Base-by-base conservation (phyloP, 2,888 invertebrate genomes). In the Meloe dianella region DNA sequence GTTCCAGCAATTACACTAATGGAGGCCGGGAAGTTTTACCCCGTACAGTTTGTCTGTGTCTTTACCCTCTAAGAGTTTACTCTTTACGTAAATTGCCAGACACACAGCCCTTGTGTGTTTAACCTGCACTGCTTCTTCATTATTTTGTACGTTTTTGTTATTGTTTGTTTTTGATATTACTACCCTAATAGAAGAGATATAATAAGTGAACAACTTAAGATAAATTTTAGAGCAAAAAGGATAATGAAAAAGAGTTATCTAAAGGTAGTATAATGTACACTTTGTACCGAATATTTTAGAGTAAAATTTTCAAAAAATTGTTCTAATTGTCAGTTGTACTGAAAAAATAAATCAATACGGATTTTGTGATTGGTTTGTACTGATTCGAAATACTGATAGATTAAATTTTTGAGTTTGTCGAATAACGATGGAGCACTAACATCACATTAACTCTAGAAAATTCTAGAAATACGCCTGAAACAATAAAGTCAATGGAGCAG, bases 1-100 rank as follows among this genome's bases (percentile, higher is more conserved):
- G 58, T 65, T 63, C 35, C 63, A 66, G 57, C 67, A 67, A 67
- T 67, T 67, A 67, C 59, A 61, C 67, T 67, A 67, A 67, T 67
- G 67, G 67, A 64, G 47, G 27, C 47, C 47, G 60, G 66, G 30
- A 41, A 60, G 17, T 60, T 60, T 9, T 41, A 41, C 38, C 4
- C 20, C 12, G 35, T 47, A 47, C 58, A 20, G 3, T n/a, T n/a
- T 29, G 35, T 24, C 47, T 32, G 32, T 10, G 30, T 57, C 41
- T 65, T 65, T 57, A 41, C 35, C 61, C 20, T 57, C 17, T 12
- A 60, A 47, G 57, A 62, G 32, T 29, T 41, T 54, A 20, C 57
- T 30, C 62, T 57, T 62, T 20, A 27, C 38, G n/a, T 27, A 60
- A 54, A 54, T 54, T 24, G 12, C 27, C 27, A 54, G 24, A 54